Base-by-base conservation (phyloP, 1,140 invertebrate genomes). In the Zelostemma sp. region DNA sequence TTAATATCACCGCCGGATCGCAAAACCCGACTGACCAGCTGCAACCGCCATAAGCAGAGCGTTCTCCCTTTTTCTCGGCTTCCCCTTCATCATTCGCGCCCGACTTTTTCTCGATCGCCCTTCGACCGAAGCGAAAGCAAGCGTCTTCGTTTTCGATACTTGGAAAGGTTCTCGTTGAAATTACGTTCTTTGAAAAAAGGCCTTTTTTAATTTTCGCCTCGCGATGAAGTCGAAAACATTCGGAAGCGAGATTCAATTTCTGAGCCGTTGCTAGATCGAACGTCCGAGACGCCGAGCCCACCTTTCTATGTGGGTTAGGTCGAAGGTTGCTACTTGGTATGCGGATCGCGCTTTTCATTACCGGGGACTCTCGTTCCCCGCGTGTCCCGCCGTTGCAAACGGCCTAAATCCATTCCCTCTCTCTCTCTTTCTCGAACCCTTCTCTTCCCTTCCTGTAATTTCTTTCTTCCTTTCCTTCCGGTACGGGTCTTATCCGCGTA, bases 321-420 rank as follows among this genome's bases (percentile, higher is more conserved):
- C 78, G 79, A 73, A 80, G 78, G 79, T 81, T 78, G 74, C 81
- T 83, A 84, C 83, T 85, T 85, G 80, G 81, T 85, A 85, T 86
- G 82, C 84, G 80, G 81, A 80, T 86, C 84, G 80, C 83, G 84
- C 83, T 86, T 86, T 86, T 86, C 84, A 86, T 86, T 86, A 86
- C 83, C 82, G 77, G 80, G 81, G 83, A 79, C 79, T 84, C 79
- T 82, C 80, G 77, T 79, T 78, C 75, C 77, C 73, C 69, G 70
- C 78, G 72, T 78, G n/a, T n/a, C n/a, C 76, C 66, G 61, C 73
- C 68, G 74, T 75, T 83, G 80, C 83, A 84, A 83, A 84, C 80
- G 84, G 83, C 82, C 83, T 83, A 84, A 85, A 84, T 82, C 81
- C 81, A 83, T 79, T 80, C 74, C 75, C 49, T 76, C 78, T 65